A percentile compares a stretch with the other conserved stretches of the same genome.
These are phyloP conservation scores for Calypte anna DNA, from an alignment of 2,113 vertebrate genomes.

Conservation along the genomic window DNA sequence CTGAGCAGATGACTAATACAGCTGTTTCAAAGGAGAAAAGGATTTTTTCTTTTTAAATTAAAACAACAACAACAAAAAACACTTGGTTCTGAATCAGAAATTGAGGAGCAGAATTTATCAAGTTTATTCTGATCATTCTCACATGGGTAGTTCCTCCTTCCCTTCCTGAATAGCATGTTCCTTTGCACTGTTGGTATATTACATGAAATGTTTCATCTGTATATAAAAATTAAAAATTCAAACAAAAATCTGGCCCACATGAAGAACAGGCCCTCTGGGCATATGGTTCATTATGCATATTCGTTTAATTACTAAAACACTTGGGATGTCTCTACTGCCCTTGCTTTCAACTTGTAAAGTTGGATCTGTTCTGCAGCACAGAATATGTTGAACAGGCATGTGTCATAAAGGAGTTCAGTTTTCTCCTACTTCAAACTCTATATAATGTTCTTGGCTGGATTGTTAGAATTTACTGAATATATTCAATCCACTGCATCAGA, in stretches of 20 bases:
- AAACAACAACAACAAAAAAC: neutral
- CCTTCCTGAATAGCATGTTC: conserved; percentile 56
- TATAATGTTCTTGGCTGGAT: conserved; percentile 69
- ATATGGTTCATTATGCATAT: conserved; percentile 91
- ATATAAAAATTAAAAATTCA: conserved; percentile 90
- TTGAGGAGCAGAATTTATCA: conserved; percentile 61
- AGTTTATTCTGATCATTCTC: conserved; percentile 43
- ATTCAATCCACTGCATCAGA: conserved; percentile 70
- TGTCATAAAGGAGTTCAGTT: conserved; percentile 64
- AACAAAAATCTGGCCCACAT: conserved; percentile 86
- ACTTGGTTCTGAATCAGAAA: conserved; percentile 60
- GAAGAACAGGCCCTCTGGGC: conserved; percentile 86
- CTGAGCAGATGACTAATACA: conserved; percentile 74
- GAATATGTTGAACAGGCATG: conserved; percentile 72
- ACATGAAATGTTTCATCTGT: conserved; percentile 81
- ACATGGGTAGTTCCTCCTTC: conserved; percentile 41
- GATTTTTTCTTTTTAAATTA: neutral
- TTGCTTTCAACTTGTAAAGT: conserved; percentile 86
- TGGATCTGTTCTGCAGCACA: conserved; percentile 71
- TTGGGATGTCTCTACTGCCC: conserved; percentile 83
- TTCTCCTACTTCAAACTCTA: conserved; percentile 23
- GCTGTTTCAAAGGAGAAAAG: conserved; percentile 71
- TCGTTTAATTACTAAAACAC: conserved; percentile 89
- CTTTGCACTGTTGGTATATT: conserved; percentile 73
- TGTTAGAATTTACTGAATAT: conserved; percentile 76